Conservation (phyloP, 2,888 invertebrate genomes). For the Orthosia incerta region DNA sequence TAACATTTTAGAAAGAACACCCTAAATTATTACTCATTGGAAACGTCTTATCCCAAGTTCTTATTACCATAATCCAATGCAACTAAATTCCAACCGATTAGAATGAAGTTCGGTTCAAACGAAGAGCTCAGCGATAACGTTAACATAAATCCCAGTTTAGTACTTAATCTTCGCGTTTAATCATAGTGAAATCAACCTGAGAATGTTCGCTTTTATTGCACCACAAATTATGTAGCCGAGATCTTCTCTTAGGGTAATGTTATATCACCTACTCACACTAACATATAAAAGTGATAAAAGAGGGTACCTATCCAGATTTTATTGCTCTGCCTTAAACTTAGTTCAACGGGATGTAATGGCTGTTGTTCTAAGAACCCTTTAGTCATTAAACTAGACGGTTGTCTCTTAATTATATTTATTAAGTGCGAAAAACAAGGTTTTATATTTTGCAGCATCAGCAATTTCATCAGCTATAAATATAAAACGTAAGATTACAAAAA, state of each 20-base stretch:
- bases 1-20: neutral
- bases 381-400: neutral
- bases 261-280: slow-evolving; percentile 48
- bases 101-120: slow-evolving; percentile 46
- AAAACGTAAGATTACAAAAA: slow-evolving; percentile 65
- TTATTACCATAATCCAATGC: slow-evolving; percentile 49
- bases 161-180: slow-evolving; percentile 54
- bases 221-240: slow-evolving; percentile 65
- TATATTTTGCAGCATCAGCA: slow-evolving; percentile 1
- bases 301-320: slow-evolving; percentile 28
- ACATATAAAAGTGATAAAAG: slow-evolving; percentile 46
- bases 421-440: neutral
- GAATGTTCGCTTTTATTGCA: slow-evolving; percentile 62
- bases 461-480: slow-evolving; percentile 57
- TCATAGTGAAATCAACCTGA: slow-evolving; percentile 60
- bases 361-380: slow-evolving; percentile 6
- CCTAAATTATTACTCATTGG: slow-evolving; percentile 4
- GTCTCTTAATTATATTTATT: neutral
- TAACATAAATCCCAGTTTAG: slow-evolving; percentile 58
- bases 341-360: slow-evolving; percentile 8
- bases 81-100: slow-evolving; percentile 51
- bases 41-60: slow-evolving; percentile 29
- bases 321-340: slow-evolving; percentile 16
- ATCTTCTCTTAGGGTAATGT: slow-evolving; percentile 51
- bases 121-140: slow-evolving; percentile 39